Evolutionary conservation across 2,797 vertebrate species (phyloP), one percentile per base, ranked within the genome.

Genomic region (Gymnoscopelus braueri): DNA sequence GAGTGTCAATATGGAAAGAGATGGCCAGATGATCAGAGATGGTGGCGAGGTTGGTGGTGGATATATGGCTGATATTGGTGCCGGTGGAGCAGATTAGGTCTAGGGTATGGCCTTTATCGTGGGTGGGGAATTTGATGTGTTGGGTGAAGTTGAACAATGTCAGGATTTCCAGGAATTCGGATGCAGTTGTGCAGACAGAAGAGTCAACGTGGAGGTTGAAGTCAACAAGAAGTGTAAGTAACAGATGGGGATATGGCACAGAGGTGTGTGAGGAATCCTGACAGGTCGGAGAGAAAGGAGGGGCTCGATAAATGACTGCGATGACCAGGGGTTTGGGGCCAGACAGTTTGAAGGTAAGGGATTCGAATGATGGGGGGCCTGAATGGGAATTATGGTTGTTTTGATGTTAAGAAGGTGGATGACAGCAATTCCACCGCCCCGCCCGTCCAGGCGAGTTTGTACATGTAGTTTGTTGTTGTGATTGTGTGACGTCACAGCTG

Each of bases 381-480:
- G 65, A 19, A 68, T 63, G 23, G 65, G n/a, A 24, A 71, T 32
- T 12, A 48, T 10, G 13, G 2, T 50, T 23, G 39, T 32, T 71
- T 63, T 54, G n/a, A 70, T 35, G 39, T 63, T 35, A 12, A 44
- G 14, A 3, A 6, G 5, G 52, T 62, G 48, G 9, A 70, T 12
- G 13, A 32, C 57, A 60, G 70, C 57, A 52, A 72, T 39, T 26
- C 57, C 70, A 52, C 70, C 70, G 23, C 63, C 57, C 14, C 35
- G 5, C 47, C 57, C 26, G 10, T 72, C 56, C 23, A 10, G 6
- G 15, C 19, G 26, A 26, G 48, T 48, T 50, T 72, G 26, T 29
- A 3, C 26, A 29, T 29, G 26, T 29, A 29, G 26, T 19, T 19
- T 19, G 19, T 19, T 19, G 19, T 19, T 19, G 19, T 19, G 19